Evolutionary conservation across 1,140 invertebrate species (phyloP).

Genomic region (Euwallacea fornicatus): DNA sequence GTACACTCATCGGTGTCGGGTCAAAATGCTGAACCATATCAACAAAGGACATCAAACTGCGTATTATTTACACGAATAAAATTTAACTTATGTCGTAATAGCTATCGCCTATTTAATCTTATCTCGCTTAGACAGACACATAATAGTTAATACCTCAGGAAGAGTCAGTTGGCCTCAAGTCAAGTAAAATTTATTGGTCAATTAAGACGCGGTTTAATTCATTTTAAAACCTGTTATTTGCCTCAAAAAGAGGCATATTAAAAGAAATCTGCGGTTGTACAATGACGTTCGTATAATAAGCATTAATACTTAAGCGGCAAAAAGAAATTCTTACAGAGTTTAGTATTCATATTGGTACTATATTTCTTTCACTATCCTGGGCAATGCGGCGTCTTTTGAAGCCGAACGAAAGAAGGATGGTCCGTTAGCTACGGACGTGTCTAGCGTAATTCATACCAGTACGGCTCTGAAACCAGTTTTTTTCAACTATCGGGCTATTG

Average conservation of each 20-base stretch:
- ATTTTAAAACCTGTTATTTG: conserved; percentile 4
- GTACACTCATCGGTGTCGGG: no score
- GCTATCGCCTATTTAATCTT: no score
- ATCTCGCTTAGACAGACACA: no score
- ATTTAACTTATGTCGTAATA: no score
- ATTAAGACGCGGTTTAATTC: conserved; percentile 16
- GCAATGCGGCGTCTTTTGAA: conserved; percentile 33
- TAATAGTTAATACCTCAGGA: no score
- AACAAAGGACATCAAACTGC: no score
- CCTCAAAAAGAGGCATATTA: conserved; percentile 17
- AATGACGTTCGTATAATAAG: conserved; percentile 11
- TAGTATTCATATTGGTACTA: conserved; percentile 32
- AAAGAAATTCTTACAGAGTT: conserved; percentile 23
- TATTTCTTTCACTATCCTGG: conserved; percentile 35
- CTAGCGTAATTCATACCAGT: conserved; percentile 40
- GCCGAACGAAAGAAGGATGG: conserved; percentile 33
- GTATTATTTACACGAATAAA: no score
- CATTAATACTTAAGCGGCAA: conserved; percentile 7
- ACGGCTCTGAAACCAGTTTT: conserved; percentile 35
- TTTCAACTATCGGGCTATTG: background rate
- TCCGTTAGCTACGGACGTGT: conserved; percentile 40
- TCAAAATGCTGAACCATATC: no score
- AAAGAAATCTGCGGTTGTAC: conserved; percentile 16
- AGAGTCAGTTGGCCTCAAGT: no score
- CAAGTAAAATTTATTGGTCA: conserved; percentile 9